Conservation (phyloP, 1,140 invertebrate genomes). For the Oryzaephilus surinamensis region DNA sequence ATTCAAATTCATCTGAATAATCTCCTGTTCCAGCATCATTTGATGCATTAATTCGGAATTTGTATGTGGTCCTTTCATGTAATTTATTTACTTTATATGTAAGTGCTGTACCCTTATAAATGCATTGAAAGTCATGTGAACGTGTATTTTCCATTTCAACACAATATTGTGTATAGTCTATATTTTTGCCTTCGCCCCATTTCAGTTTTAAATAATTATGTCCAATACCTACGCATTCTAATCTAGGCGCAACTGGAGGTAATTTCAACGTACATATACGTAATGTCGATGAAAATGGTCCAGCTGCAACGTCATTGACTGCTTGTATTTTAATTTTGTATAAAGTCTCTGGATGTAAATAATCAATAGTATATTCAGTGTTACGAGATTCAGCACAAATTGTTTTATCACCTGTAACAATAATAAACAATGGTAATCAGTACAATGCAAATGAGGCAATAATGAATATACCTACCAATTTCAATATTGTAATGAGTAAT, state of each 20-base stretch:
- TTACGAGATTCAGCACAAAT: constrained; percentile 45
- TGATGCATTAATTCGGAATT: constrained; percentile 70
- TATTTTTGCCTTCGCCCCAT: constrained; percentile 62
- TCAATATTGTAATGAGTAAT: constrained; percentile 70
- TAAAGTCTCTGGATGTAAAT: constrained; percentile 44
- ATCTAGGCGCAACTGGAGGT: constrained; percentile 61
- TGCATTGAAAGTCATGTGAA: constrained; percentile 55
- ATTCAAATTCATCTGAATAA: constrained; percentile 57
- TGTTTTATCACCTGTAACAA: constrained; percentile 48
- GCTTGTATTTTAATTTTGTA: constrained; percentile 69
- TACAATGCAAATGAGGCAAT: no score
- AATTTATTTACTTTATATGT: constrained; percentile 71
- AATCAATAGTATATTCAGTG: constrained; percentile 41
- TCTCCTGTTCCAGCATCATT: constrained; percentile 75
- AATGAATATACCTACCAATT: no score
- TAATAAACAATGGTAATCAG: no score
- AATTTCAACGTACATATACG: constrained; percentile 61
- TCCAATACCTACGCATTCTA: constrained; percentile 58
- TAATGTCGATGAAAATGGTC: constrained; percentile 59
- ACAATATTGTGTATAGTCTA: constrained; percentile 61
- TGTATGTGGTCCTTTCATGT: constrained; percentile 64
- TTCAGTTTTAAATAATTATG: constrained; percentile 78
- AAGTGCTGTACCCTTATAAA: constrained; percentile 66
- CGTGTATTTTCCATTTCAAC: constrained; percentile 65
- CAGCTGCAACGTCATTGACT: constrained; percentile 70